These are phyloP conservation scores for Elysia crispata DNA, from an alignment of 2,888 invertebrate genomes.

Conservation along the genomic window DNA sequence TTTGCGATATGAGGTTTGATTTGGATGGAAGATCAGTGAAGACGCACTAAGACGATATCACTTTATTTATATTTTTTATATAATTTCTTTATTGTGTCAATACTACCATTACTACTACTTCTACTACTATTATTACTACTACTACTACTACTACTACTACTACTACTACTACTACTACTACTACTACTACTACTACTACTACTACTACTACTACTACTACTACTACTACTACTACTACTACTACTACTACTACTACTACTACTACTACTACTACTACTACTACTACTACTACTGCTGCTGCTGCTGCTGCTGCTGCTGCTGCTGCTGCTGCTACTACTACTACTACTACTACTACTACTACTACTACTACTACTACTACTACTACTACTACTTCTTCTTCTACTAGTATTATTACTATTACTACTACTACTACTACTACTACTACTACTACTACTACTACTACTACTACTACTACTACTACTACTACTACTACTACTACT, in stretches of 20 bases:
- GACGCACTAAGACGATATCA: neutral
- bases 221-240: slow-evolving; percentile 29
- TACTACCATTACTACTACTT: too few relatives aligned
- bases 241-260: slow-evolving; percentile 34
- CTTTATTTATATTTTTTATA: neutral
- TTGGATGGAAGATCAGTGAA: too few relatives aligned
- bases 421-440: neutral
- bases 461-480: neutral
- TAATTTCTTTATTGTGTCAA: neutral
- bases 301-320: slow-evolving; percentile 12
- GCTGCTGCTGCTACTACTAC: slow-evolving; percentile 21
- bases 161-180: slow-evolving; percentile 30
- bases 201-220: slow-evolving; percentile 30
- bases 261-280: slow-evolving; percentile 32
- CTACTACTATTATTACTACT: too few relatives aligned
- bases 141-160: slow-evolving; percentile 31
- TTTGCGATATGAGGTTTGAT: too few relatives aligned
- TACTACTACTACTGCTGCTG: slow-evolving; percentile 3
- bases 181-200: slow-evolving; percentile 31
- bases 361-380: slow-evolving; percentile 22
- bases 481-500: slow-evolving; percentile 3
- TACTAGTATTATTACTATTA: too few relatives aligned
- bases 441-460: slow-evolving; percentile 16
- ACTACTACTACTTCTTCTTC: neutral
- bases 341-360: slow-evolving; percentile 27